Base-by-base conservation (phyloP, 2,888 invertebrate genomes). In the Saturnia japonica region DNA sequence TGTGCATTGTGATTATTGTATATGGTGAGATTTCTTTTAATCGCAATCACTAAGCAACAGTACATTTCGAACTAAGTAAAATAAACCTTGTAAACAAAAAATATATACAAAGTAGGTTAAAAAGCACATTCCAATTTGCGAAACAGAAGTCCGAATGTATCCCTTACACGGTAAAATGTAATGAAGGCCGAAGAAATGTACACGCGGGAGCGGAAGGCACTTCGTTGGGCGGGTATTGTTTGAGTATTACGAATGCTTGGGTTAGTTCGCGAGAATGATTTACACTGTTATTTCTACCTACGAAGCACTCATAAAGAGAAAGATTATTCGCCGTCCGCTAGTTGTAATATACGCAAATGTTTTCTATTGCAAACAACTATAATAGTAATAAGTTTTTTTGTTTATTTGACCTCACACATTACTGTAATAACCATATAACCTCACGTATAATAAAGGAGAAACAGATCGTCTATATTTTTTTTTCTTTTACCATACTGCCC, bases 121-220 rank as follows among this genome's bases (percentile, higher is more conserved):
- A 54, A 54, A 54, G 54, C 54, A 54, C 19, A 54, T 22, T 7
- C 22, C 54, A 54, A 54, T 54, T 22, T 54, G 8, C 22, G 22
- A n/a, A 54, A 62, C 34, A 34, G 28, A 28, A 28, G 60, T 28
- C 60, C 14, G 60, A 28, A 62, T 62, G 16, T 12, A 40, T 40
- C 7, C 0, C 19, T 9, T 16, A 19, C n/a, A 40, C 8, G n/a
- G 1, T 40, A n/a, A 64, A 34, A 64, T 19, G 57, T 64, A 40
- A 64, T 64, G 64, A 8, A 25, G 57, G 57, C 57, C 64, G n/a
- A 64, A 34, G 40, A 64, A 64, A 40, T 40, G 64, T 34, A 64
- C 64, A 34, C 34, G 40, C n/a, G 64, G 40, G 40, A 40, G 9
- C 34, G n/a, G 64, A 64, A 40, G 40, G 22, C 57, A 7, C 25